A percentile compares a stretch with the other conserved stretches of the same genome.
Conservation (phyloP, 1,140 invertebrate genomes). For the Ostrea denselamellosa region DNA sequence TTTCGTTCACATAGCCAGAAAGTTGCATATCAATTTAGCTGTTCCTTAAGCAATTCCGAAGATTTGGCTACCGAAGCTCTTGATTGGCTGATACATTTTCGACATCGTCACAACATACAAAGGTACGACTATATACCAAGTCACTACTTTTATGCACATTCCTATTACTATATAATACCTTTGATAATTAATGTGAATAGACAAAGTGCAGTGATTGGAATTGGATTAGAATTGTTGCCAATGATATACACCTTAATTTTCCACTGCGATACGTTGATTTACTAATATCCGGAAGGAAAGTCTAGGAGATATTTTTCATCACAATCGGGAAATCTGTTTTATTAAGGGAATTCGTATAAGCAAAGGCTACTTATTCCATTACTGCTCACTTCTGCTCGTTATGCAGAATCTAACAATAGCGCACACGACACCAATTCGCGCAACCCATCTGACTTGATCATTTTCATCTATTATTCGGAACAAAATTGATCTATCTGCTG, state of each 20-base stretch:
- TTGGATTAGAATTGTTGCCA: neutral
- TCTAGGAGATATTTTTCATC: conserved; percentile 9
- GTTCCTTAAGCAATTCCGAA: too few relatives aligned
- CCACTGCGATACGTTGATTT: neutral
- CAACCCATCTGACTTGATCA: conserved; percentile 13
- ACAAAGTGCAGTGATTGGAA: neutral
- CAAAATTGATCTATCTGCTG: conserved; percentile 37
- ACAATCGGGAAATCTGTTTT: conserved; percentile 29
- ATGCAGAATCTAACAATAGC: conserved; percentile 16
- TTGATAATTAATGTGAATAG: neutral
- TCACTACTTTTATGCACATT: neutral
- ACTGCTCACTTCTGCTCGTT: conserved; percentile 1
- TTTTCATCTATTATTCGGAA: conserved; percentile 28
- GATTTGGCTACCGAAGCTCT: neutral
- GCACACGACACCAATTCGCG: neutral
- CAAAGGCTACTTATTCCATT: conserved; percentile 15
- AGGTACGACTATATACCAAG: neutral
- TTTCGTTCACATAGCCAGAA: too few relatives aligned
- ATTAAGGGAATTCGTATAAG: neutral
- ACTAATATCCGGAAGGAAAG: conserved; percentile 1
- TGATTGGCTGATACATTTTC: neutral
- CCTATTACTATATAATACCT: neutral
- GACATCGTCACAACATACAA: too few relatives aligned
- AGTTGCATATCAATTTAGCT: too few relatives aligned
- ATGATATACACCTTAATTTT: neutral